Evolutionary conservation across 2,888 invertebrate genomes (phyloP), one percentile per base, ranked within the genome.

Genomic region (Beris morrisii): DNA sequence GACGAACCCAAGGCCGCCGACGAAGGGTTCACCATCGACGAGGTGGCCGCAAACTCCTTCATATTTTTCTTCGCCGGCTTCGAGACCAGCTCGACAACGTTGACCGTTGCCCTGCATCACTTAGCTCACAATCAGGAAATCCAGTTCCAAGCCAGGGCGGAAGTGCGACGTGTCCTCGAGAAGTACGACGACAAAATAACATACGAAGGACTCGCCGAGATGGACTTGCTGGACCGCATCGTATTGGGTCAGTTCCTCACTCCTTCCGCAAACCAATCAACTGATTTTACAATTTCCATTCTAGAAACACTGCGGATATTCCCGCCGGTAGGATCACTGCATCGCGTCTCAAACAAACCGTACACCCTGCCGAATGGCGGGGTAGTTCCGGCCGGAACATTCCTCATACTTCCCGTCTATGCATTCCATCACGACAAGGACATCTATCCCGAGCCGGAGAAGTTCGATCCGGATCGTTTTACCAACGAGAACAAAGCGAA

Each of bases 31-130:
- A 67, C 64, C 28, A 57, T 68, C 44, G 68, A 68, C n/a, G 68
- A 68, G 52, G 46, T 85, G 31, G 82, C 82, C 0, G 84, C 86
- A 0, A 85, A 86, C 66, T 82, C 84, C 0, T 83, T 86, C 76
- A 73, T 85, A 15, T 86, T 86, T 73, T 83, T 85, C 79, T 76
- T 84, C n/a, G 86, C 85, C n/a, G 86, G 86, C 0, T 86, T 85
- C 71, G 86, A 86, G 74, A 86, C 86, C 0, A 85, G 85, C 0
- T 84, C 86, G 0, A 82, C 85, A 0, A 82, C 84, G 0, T 81
- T 86, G 1, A 83, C 84, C 70, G 84, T 84, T 65, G 82, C 83
- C 0, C 79, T 84, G 0, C 85, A 84, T 71, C 82, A 84, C 69
- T 73, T 86, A 54, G 85, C 86, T 0, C 70, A 81, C 7, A 82